phyloP scores from a whole-genome alignment of 2,797 vertebrate species.

The Columba guinea region DNA sequence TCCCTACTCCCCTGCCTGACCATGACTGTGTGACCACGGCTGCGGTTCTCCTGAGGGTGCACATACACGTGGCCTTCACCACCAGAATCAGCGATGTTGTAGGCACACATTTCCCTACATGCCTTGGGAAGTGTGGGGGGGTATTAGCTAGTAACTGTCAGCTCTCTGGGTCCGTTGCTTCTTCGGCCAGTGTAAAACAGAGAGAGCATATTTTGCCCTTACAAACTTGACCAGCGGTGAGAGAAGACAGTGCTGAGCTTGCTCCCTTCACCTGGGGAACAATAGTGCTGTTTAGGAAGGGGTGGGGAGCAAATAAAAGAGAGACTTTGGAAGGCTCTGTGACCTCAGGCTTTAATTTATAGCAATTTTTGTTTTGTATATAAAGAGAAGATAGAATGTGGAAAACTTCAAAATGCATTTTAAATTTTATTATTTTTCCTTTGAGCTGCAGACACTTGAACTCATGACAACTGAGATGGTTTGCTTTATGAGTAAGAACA shows the following conservation, averaged over 20 bases:
- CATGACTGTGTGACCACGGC: fast-evolving
- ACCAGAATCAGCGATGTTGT: neutral
- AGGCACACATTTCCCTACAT: fast-evolving
- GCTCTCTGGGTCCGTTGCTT: neutral
- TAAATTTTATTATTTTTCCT: constrained; percentile 13
- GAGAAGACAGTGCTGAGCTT: neutral
- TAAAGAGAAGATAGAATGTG: neutral
- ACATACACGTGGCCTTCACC: fast-evolving
- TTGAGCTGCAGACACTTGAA: neutral
- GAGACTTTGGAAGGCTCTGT: neutral
- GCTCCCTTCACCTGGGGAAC: neutral
- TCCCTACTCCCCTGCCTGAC: neutral
- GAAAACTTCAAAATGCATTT: constrained; percentile 13
- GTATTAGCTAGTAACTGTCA: neutral
- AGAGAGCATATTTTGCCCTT: neutral
- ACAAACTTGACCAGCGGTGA: neutral
- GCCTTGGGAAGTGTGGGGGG: neutral
- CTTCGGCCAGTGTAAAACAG: neutral
- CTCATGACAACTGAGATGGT: neutral
- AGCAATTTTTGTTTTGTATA: neutral
- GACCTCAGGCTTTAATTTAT: neutral
- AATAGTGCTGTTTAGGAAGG: neutral
- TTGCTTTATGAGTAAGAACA: constrained; percentile 42
- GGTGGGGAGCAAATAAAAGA: neutral
- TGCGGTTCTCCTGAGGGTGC: neutral